Evolutionary conservation across 92 coral and sea anemone species (phyloP).

Genomic region (Scolanthus callimorphus): DNA sequence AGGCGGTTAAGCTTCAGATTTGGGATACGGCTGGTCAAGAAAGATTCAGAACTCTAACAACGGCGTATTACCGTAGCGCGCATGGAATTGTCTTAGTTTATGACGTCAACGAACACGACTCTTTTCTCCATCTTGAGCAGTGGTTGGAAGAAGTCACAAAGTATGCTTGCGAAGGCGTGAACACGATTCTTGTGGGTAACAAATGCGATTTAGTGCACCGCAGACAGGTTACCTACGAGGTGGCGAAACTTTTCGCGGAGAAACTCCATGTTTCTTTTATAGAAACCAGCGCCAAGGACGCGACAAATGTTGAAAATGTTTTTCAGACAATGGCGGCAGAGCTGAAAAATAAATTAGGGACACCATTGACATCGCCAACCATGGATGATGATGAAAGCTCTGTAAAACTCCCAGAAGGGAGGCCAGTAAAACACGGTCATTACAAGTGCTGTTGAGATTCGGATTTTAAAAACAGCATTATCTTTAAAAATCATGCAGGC

Average conservation of each 20-base stretch:
- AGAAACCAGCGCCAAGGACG: conserved; percentile 96
- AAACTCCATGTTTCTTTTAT: conserved; percentile 76
- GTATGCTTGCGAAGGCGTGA: conserved; percentile 90
- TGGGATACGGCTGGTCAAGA: conserved; percentile 99
- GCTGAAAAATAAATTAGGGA: conserved; percentile 75
- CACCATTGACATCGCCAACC: conserved; percentile 65
- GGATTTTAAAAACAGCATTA: too few relatives aligned
- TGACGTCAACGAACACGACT: conserved; percentile 89
- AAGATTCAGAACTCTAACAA: conserved; percentile 90
- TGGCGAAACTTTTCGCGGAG: conserved; percentile 83
- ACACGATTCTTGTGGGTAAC: conserved; percentile 85
- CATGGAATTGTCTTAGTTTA: conserved; percentile 91
- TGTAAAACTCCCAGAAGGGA: conserved; percentile 33
- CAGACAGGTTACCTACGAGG: conserved; percentile 77
- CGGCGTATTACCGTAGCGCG: conserved; percentile 98
- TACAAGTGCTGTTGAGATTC: conserved; percentile 61
- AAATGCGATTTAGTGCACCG: conserved; percentile 84
- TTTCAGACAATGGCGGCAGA: conserved; percentile 95
- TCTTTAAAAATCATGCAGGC: too few relatives aligned
- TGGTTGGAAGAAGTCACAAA: conserved; percentile 87
- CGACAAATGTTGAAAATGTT: conserved; percentile 87
- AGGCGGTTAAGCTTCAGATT: conserved; percentile 81
- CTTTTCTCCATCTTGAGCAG: conserved; percentile 72
- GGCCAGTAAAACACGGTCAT: conserved; percentile 26
- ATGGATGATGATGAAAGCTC: conserved; percentile 15